A percentile compares a stretch with the other conserved stretches of the same genome.
phyloP scores from a whole-genome alignment of 2,113 vertebrate genomes.

The Chamaea fasciata region DNA sequence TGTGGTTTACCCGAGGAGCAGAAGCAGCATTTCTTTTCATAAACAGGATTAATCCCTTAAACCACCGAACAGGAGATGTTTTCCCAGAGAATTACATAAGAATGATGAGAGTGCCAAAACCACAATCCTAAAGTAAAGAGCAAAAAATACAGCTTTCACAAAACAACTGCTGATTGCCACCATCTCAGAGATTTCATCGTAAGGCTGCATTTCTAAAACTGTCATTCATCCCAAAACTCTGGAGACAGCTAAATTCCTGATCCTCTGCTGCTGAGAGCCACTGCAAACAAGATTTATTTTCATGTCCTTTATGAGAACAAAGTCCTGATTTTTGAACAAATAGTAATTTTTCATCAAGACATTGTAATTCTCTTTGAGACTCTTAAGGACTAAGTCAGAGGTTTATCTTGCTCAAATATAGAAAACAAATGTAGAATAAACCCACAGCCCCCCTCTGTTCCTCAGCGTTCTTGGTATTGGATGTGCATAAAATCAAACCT shows the following conservation, averaged over 20 bases:
- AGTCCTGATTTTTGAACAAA: conserved; percentile 28
- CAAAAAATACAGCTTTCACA: not conserved
- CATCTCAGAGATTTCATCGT: not conserved
- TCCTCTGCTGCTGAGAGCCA: not conserved
- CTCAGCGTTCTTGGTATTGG: not conserved
- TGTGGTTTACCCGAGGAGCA: not conserved
- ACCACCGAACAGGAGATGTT: conserved; percentile 1
- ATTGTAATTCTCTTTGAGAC: conserved; percentile 27
- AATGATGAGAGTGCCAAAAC: not conserved
- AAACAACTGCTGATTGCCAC: not conserved
- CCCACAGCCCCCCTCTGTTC: not conserved
- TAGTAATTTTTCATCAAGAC: conserved; percentile 41
- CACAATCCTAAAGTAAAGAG: not conserved
- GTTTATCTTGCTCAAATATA: conserved; percentile 6
- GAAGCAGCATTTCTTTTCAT: conserved; percentile 14
- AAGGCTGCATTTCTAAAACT: not conserved
- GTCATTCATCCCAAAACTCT: not conserved
- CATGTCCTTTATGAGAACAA: not conserved
- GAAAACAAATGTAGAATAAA: not conserved
- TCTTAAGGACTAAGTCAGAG: conserved; percentile 1
- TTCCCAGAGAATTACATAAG: conserved; percentile 25
- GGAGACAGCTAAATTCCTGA: not conserved
- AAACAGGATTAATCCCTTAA: conserved; percentile 55
- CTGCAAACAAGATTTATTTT: conserved; percentile 10
- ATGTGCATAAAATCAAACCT: not conserved